Evolutionary conservation across 1,140 invertebrate species (phyloP).

Genomic region (Forficula auricularia): DNA sequence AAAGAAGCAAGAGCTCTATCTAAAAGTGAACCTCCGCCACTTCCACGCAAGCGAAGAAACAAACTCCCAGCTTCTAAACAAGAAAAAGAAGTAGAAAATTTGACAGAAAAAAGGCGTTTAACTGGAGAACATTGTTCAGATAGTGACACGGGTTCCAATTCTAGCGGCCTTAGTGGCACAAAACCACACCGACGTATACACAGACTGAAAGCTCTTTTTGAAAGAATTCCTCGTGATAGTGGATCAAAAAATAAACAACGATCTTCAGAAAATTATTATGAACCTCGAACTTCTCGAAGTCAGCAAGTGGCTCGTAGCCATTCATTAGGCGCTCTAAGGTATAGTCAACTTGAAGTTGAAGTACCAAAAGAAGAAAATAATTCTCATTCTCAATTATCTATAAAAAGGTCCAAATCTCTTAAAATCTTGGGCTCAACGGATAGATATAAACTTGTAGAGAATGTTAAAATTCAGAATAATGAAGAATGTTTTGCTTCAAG

Average conservation of each 20-base stretch:
- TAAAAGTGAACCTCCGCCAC: conserved; percentile 13
- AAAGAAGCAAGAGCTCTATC: conserved; percentile 13
- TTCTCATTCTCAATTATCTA: conserved; percentile 4
- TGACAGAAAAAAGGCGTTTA: conserved; percentile 16
- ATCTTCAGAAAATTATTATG: too few species aligned
- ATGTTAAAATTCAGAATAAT: neutral
- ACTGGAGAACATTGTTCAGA: conserved; percentile 9
- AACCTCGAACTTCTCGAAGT: conserved; percentile 3
- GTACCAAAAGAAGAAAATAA: too few species aligned
- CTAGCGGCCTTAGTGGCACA: conserved; percentile 1
- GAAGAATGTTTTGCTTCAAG: conserved; percentile 1
- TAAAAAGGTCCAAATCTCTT: conserved; percentile 27
- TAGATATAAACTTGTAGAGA: conserved; percentile 10
- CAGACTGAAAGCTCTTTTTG: conserved; percentile 30
- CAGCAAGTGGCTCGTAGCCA: conserved; percentile 13
- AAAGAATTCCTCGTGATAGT: conserved; percentile 17
- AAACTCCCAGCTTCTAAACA: conserved; percentile 18
- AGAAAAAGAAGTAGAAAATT: conserved; percentile 25
- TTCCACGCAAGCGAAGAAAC: conserved; percentile 15
- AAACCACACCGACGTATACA: conserved; percentile 19
- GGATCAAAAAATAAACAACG: neutral
- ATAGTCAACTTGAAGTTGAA: too few species aligned
- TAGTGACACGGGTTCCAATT: neutral
- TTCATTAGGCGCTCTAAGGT: conserved; percentile 12
- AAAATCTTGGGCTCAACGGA: conserved; percentile 17